Percentiles rank a stretch among this genome's conserved stretches.
Evolutionary conservation across 2,888 invertebrate species (phyloP).

Genomic region (Xestia rhomboidea): DNA sequence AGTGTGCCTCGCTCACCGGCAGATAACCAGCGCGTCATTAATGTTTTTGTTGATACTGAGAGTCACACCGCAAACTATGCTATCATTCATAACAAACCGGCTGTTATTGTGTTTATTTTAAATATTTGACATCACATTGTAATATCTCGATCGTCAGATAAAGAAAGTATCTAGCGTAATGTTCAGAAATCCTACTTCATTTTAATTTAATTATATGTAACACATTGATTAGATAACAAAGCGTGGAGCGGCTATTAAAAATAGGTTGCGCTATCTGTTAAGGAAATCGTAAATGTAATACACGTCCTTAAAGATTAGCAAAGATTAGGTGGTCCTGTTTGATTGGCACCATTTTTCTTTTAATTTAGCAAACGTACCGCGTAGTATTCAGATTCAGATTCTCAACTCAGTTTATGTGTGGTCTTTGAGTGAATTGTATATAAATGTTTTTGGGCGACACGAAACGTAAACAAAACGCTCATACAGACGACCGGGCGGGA

Average conservation of each 20-base stretch:
- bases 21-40: conserved; percentile 58
- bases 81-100: conserved; percentile 70
- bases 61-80: conserved; percentile 67
- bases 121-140: conserved; percentile 60
- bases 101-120: conserved; percentile 62
- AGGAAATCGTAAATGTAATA: conserved; percentile 77
- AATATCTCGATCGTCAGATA: conserved; percentile 53
- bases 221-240: conserved; percentile 71
- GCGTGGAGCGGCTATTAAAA: conserved; percentile 50
- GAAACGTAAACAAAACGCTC: conserved; percentile 80
- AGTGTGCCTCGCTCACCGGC: conserved; percentile 63
- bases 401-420: conserved; percentile 29
- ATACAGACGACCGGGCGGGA: conserved; percentile 82
- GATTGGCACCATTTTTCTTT: conserved; percentile 52
- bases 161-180: conserved; percentile 36
- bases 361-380: conserved; percentile 28
- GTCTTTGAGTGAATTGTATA: conserved; percentile 65
- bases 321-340: conserved; percentile 73
- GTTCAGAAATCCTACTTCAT: conserved; percentile 46
- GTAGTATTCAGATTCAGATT: conserved; percentile 40
- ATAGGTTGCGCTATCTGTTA: conserved; percentile 72
- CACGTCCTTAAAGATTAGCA: conserved; percentile 72
- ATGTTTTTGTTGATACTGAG: conserved; percentile 65
- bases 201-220: conserved; percentile 56
- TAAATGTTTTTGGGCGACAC: conserved; percentile 78